Conservation (phyloP, 2,797 vertebrate species). For the Adrianichthys oophorus region DNA sequence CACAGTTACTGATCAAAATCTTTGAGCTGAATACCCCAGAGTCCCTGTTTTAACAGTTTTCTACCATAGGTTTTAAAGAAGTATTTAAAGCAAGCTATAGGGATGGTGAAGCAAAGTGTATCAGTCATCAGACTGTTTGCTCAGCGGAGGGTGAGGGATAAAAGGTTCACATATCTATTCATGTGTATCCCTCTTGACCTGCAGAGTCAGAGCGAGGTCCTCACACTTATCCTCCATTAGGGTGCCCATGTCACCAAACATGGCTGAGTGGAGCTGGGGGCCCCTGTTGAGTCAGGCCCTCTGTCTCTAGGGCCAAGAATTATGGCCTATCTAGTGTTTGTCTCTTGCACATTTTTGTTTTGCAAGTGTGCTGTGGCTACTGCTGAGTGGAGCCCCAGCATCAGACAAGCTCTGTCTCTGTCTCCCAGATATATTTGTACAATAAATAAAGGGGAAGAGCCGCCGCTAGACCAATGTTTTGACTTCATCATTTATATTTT, state of each 20-base stretch:
- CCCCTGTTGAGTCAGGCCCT: slow-evolving; percentile 31
- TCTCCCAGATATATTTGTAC: slow-evolving; percentile 74
- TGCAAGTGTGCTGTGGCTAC: slow-evolving; percentile 77
- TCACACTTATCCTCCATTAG: slow-evolving; percentile 41
- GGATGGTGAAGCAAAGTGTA: slow-evolving; percentile 7
- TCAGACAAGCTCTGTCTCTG: slow-evolving; percentile 73
- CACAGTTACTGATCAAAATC: too few relatives aligned
- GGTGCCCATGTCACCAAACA: slow-evolving; percentile 38
- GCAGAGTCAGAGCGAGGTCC: slow-evolving; percentile 56
- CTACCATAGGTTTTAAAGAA: too few relatives aligned
- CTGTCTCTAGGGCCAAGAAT: slow-evolving; percentile 56
- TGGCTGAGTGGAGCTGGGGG: slow-evolving; percentile 39
- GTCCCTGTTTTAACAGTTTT: too few relatives aligned
- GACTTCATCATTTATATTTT: slow-evolving; percentile 74
- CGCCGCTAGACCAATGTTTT: slow-evolving; percentile 68
- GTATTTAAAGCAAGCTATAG: not conserved
- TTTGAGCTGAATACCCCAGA: too few relatives aligned
- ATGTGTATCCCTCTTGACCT: slow-evolving; percentile 56
- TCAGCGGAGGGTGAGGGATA: slow-evolving; percentile 39
- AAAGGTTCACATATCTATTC: slow-evolving; percentile 49
- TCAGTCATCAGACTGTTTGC: slow-evolving; percentile 35
- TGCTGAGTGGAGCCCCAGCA: slow-evolving; percentile 45
- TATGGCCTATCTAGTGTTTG: slow-evolving; percentile 74
- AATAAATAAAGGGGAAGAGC: slow-evolving; percentile 74
- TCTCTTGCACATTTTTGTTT: slow-evolving; percentile 72